Evolutionary conservation across 2,888 invertebrate species (phyloP).

Genomic region (Aspidiotus rigidus): DNA sequence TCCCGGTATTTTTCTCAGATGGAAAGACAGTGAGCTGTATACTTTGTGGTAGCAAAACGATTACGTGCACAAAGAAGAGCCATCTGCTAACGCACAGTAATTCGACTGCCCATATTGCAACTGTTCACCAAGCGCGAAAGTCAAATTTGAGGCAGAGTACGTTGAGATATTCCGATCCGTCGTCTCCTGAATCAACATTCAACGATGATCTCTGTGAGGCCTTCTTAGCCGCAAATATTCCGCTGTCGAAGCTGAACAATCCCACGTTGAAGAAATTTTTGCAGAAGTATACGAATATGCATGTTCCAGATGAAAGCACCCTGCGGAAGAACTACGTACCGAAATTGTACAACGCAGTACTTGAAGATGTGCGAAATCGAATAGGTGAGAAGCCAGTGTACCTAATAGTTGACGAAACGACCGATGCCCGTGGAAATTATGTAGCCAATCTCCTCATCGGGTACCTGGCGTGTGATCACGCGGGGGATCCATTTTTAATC

Average conservation of each 20-base stretch:
- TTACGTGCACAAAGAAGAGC: too few species aligned
- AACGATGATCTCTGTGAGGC: too few species aligned
- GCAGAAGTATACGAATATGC: constrained; percentile 7
- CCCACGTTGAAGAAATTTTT: not conserved
- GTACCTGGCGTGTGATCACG: not conserved
- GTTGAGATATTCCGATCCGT: too few species aligned
- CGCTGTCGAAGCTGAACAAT: constrained; percentile 10
- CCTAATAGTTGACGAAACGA: constrained; percentile 13
- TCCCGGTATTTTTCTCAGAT: too few species aligned
- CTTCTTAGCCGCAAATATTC: constrained; percentile 11
- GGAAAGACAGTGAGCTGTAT: too few species aligned
- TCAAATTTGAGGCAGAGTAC: too few species aligned
- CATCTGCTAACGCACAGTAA: too few species aligned
- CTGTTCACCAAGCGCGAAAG: too few species aligned
- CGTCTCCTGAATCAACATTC: too few species aligned
- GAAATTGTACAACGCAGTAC: constrained; percentile 1
- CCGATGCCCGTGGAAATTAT: constrained; percentile 1
- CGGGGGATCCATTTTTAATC: constrained; percentile 1
- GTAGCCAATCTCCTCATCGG: constrained; percentile 12
- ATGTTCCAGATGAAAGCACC: constrained; percentile 2
- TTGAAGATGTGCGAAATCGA: constrained; percentile 10
- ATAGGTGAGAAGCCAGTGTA: constrained; percentile 1
- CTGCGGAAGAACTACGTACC: too few species aligned
- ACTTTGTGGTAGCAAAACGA: too few species aligned
- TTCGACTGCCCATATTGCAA: too few species aligned